phyloP scores from a whole-genome alignment of 2,888 invertebrate genomes.

The Vanessa cardui region DNA sequence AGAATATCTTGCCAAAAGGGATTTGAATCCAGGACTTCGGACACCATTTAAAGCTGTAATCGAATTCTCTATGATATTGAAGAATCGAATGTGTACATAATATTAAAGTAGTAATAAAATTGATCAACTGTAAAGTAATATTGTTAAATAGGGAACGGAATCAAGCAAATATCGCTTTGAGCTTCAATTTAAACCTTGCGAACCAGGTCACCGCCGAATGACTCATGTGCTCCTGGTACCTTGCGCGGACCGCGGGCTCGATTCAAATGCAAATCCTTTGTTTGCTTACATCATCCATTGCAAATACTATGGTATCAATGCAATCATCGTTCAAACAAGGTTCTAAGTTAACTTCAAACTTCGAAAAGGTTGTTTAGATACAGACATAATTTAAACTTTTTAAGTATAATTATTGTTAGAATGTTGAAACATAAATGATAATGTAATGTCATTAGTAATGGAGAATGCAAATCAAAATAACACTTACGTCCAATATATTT shows the following conservation, averaged over 20 bases:
- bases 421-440: not conserved
- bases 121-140: conserved; percentile 5
- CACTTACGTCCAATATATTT: not conserved
- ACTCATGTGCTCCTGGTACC: conserved; percentile 41
- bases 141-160: not conserved
- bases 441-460: not conserved
- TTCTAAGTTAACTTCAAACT: not conserved
- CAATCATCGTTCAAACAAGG: conserved; percentile 1
- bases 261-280: conserved; percentile 18
- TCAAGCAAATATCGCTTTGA: conserved; percentile 9
- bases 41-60: too few species aligned
- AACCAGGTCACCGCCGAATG: conserved; percentile 66
- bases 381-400: too few species aligned
- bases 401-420: not conserved
- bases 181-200: conserved; percentile 51
- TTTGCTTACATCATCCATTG: conserved; percentile 11
- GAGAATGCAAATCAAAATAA: not conserved
- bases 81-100: too few species aligned
- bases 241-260: conserved; percentile 14
- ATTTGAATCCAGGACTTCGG: too few species aligned
- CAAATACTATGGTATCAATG: conserved; percentile 7
- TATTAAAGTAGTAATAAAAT: not conserved
- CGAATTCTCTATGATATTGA: too few species aligned
- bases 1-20: too few species aligned
- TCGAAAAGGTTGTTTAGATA: not conserved